Conservation (phyloP, 2,888 invertebrate genomes). For the Hipparchia semele region DNA sequence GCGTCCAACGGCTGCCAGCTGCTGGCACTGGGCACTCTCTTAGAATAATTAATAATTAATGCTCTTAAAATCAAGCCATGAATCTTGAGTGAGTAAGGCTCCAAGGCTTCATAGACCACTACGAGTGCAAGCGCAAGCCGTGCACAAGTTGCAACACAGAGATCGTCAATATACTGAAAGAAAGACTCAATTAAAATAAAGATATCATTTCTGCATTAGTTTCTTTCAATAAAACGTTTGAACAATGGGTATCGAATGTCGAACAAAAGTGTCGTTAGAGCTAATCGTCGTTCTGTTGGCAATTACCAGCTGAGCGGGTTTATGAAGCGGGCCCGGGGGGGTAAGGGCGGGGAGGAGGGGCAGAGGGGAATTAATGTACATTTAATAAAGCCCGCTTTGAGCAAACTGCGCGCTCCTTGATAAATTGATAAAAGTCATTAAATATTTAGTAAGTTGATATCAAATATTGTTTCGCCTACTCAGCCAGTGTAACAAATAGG, state of each 20-base stretch:
- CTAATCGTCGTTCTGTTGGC: neutral
- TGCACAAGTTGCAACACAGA: too few relatives aligned
- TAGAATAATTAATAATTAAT: too few relatives aligned
- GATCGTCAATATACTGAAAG: neutral
- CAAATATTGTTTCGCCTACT: conserved; percentile 33
- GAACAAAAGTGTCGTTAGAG: neutral
- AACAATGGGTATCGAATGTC: neutral
- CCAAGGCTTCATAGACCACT: too few relatives aligned
- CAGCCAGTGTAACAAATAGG: neutral
- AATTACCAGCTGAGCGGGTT: neutral
- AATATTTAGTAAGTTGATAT: conserved; percentile 36
- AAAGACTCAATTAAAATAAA: neutral
- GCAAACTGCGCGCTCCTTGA: conserved; percentile 31
- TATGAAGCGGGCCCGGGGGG: neutral
- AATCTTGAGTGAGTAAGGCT: too few relatives aligned
- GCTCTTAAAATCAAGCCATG: too few relatives aligned
- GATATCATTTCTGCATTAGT: neutral
- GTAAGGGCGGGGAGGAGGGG: neutral
- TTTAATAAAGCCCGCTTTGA: conserved; percentile 42
- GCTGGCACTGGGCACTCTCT: too few relatives aligned
- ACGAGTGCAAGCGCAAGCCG: too few relatives aligned
- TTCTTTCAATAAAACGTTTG: neutral
- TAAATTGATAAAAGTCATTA: conserved; percentile 38
- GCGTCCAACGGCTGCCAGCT: too few relatives aligned
- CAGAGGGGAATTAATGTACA: conserved; percentile 32